These are phyloP conservation scores for Rhagoletis pomonella DNA, from an alignment of 1,140 invertebrate genomes.

Conservation along the genomic window DNA sequence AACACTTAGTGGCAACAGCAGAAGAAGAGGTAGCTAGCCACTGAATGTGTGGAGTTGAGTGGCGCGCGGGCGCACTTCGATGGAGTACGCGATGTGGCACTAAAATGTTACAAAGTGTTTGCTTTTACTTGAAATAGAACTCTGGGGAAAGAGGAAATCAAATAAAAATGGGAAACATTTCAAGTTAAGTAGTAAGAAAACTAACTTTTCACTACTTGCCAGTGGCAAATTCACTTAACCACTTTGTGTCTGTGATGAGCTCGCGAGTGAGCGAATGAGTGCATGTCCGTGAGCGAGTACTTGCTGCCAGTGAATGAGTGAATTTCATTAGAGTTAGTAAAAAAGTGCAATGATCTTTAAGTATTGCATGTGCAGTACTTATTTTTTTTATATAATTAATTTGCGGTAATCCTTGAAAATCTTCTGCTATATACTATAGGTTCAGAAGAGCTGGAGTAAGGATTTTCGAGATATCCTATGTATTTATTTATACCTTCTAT, in stretches of 20 bases:
- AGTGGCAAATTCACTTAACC: constrained; percentile 40
- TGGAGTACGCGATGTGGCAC: neutral
- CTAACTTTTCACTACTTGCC: neutral
- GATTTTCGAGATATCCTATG: too few relatives aligned
- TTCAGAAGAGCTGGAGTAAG: too few relatives aligned
- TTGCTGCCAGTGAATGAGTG: neutral
- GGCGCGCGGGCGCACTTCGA: neutral
- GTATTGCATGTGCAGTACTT: too few relatives aligned
- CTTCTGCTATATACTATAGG: too few relatives aligned
- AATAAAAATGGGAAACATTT: constrained; percentile 9
- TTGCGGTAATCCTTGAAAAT: too few relatives aligned
- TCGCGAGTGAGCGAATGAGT: neutral
- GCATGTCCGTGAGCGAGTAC: neutral
- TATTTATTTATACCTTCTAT: too few relatives aligned
- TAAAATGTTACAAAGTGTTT: constrained; percentile 37
- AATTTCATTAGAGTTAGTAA: neutral
- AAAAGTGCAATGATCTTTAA: neutral
- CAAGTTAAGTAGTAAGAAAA: constrained; percentile 15
- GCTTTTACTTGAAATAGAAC: constrained; percentile 1
- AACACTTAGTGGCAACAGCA: neutral
- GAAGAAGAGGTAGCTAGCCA: neutral
- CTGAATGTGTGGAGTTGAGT: too few relatives aligned
- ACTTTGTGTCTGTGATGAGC: constrained; percentile 14
- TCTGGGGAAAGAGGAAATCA: neutral
- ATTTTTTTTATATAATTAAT: too few relatives aligned